Percentiles rank a stretch among this genome's conserved stretches.
These are phyloP conservation scores for Barnardius zonarius DNA, from an alignment of 2,113 vertebrate species.

Conservation along the genomic window DNA sequence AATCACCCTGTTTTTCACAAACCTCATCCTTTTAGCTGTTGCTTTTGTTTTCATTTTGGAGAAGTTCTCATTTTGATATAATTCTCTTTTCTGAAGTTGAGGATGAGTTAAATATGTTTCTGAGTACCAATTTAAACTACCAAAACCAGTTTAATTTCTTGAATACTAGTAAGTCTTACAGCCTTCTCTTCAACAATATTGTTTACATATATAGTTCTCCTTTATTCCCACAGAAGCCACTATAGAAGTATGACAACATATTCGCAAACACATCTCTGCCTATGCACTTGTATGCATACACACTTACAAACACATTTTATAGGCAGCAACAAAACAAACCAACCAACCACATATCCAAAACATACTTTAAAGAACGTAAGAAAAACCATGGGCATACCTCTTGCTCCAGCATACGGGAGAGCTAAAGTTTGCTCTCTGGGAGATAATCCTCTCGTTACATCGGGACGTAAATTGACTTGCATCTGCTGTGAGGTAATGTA, in stretches of 20 bases:
- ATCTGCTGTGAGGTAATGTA: constrained; percentile 99
- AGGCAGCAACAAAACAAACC: background rate
- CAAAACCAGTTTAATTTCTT: background rate
- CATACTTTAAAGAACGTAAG: background rate
- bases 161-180: constrained; percentile 9
- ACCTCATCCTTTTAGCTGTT: background rate
- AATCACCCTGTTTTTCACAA: background rate
- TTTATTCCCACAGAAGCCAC: background rate
- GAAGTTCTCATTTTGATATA: background rate
- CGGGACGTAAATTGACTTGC: constrained; percentile 92
- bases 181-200: background rate
- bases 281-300: rapidly evolving
- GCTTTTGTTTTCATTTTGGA: background rate
- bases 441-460: constrained; percentile 87
- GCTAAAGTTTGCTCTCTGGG: constrained; percentile 88
- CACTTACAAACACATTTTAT: background rate
- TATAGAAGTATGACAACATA: background rate
- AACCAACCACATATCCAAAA: background rate
- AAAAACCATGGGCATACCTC: constrained; percentile 81
- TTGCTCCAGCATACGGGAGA: constrained; percentile 85
- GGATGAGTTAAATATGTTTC: background rate
- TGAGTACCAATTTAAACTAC: background rate
- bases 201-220: background rate
- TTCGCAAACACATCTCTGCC: background rate
- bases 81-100: background rate